Conservation (phyloP, 2,113 vertebrate genomes). For the Corythaeola cristata region DNA sequence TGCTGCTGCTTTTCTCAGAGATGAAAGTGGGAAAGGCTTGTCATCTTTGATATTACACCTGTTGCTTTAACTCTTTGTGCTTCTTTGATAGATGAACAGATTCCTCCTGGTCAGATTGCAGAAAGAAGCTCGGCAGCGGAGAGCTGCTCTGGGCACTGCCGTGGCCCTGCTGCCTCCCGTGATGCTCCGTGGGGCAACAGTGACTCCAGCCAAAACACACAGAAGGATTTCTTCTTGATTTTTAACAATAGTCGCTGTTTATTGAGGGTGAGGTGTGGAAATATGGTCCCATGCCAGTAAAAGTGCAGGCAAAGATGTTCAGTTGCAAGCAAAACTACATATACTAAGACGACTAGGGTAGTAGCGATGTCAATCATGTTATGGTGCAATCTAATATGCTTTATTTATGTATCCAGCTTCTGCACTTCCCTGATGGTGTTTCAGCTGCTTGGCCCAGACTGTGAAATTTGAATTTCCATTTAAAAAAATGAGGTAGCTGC, state of each 20-base stretch:
- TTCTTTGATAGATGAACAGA: not conserved
- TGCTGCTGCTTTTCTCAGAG: constrained; percentile 13
- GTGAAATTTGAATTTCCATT: not conserved
- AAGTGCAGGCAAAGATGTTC: not conserved
- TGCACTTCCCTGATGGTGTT: not conserved
- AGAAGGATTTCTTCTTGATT: not conserved
- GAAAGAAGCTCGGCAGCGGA: not conserved
- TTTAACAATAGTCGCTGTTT: not conserved
- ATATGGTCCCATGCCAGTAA: not conserved
- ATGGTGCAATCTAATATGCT: not conserved
- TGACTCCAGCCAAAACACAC: not conserved
- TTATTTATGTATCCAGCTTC: not conserved
- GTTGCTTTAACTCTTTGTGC: not conserved
- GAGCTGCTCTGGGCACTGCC: not conserved
- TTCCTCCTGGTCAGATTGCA: not conserved
- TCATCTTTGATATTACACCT: constrained; percentile 36
- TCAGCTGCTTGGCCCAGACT: not conserved
- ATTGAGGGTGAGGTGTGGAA: not conserved
- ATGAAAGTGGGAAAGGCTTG: constrained; percentile 28
- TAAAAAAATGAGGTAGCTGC: not conserved
- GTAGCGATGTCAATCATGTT: not conserved
- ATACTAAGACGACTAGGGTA: not conserved
- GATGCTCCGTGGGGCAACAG: not conserved
- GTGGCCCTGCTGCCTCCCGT: not conserved
- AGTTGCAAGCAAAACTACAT: not conserved